Evolutionary conservation across 1,140 invertebrate genomes (phyloP).

Genomic region (Cyclargus thomasi): DNA sequence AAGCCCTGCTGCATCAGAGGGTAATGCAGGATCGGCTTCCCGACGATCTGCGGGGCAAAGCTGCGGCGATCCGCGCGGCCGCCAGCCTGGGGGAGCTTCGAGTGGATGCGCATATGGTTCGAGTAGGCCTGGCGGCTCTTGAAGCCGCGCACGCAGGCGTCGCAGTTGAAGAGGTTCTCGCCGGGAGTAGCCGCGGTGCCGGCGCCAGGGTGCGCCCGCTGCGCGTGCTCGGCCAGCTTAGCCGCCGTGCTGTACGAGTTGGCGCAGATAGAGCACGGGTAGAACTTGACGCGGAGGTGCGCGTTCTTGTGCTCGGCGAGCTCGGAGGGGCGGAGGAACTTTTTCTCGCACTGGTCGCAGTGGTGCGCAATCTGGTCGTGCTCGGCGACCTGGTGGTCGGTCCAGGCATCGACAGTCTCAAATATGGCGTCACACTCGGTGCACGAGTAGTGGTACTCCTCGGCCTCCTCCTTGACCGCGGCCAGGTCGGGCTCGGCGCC

Average conservation of each 20-base stretch:
- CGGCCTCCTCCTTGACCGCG: constrained; percentile 65
- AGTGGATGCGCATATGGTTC: constrained; percentile 74
- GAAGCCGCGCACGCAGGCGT: constrained; percentile 68
- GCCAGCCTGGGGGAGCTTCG: constrained; percentile 68
- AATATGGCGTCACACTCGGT: constrained; percentile 76
- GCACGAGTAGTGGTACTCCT: constrained; percentile 75
- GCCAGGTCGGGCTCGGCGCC: constrained; percentile 55
- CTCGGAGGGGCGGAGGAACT: constrained; percentile 76
- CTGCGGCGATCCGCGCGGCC: constrained; percentile 50
- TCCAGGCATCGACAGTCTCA: constrained; percentile 73
- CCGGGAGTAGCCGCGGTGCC: constrained; percentile 18
- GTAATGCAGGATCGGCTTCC: constrained; percentile 60
- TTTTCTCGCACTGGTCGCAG: constrained; percentile 79
- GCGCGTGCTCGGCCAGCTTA: constrained; percentile 76
- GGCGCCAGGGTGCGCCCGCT: constrained; percentile 57
- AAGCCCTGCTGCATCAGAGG: constrained; percentile 46
- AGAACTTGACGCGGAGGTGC: constrained; percentile 80
- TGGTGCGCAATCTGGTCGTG: constrained; percentile 72
- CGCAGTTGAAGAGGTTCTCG: constrained; percentile 66
- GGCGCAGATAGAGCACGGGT: constrained; percentile 77
- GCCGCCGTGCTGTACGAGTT: constrained; percentile 78
- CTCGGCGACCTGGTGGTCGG: constrained; percentile 73
- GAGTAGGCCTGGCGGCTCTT: constrained; percentile 73
- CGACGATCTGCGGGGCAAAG: constrained; percentile 59
- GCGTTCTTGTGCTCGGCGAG: constrained; percentile 79